Evolutionary conservation across 2,113 vertebrate genomes (phyloP), one percentile per base, ranked within the genome.

Genomic region (Labeo rohita): DNA sequence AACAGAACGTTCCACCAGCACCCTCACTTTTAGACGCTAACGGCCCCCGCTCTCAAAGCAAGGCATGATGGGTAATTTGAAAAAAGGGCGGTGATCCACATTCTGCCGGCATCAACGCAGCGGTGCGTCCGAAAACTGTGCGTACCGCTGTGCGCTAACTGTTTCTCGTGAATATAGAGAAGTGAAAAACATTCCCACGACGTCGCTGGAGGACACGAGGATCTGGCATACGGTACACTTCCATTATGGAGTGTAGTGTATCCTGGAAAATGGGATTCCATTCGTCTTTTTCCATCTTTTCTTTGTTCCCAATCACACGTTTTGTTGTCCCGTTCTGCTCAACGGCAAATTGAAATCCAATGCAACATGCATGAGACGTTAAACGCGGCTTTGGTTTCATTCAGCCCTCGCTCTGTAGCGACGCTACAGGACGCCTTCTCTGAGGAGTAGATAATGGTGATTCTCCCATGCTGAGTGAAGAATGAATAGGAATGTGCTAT

Each of bases 21-120:
- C 95, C 16, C 95, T 95, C 84, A 94, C 94, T 87, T 95, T 95
- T 54, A 92, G 94, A 92, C 94, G 94, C 91, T 95, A 95, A 66
- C 11, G 9, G n/a, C 52, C 16, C 39, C 21, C 9, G 15, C 21
- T 21, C 13, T 13, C 4, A 45, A n/a, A 50, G 84, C 84, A 72
- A 66, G 39, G 56, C 80, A 87, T 49, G 77, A 68, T 81, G 56
- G 85, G 54, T 56, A 52, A 56, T 68, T 84, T 83, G 3, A 39
- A 39, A 83, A 70, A 66, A 74, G 78, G 74, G 74, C 75, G 49
- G 63, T 12, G 50, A 72, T 75, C 79, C 47, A 83, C 16, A 70
- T 70, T 54, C 68, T 56, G 54, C 66, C 45, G 56, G 23, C 39
- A 21, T 63, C 43, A 36, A 63, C 65, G n/a, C 77, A 52, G 70